Evolutionary conservation across 2,797 vertebrate genomes (phyloP), one percentile per base, ranked within the genome.

Genomic region (Sebastes iracundus): DNA sequence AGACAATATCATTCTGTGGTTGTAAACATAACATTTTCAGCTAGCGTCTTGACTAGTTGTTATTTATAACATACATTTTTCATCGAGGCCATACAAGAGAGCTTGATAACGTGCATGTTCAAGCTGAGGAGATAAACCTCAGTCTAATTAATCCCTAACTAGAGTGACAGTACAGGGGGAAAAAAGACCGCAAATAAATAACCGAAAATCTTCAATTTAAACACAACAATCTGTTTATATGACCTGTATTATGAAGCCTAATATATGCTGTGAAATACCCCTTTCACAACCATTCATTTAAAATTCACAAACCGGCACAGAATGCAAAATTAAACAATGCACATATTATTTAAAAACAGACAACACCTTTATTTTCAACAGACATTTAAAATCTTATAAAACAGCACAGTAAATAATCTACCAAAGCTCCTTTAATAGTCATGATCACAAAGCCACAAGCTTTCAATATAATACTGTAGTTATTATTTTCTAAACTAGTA

Each of bases 331-430:
- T 7, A 81, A 77, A 58, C 1, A 5, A 60, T 1, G 2, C 53
- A 65, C 7, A 89, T 33, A 56, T 38, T 22, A 33, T 80, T 76
- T 87, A 88, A 90, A 94, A 94, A 92, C 90, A 83, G 76, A 84
- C 60, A 74, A 88, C 85, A 93, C 72, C 77, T 95, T 95, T 93
- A 94, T 95, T 94, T 93, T 81, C n/a, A 90, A 87, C 77, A 69
- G 25, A 91, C 85, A 83, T 87, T 90, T 91, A 61, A 90, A 91
- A 87, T 85, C 67, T 89, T 93, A 93, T 90, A 94, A 94, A 95
- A 94, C 81, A 87, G 62, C 83, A 93, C 88, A 90, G 88, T 91
- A 89, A 90, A 90, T 84, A 88, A 76, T 80, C 90, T 90, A 92
- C 72, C 81, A 89, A 91, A 84, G 87, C 79, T 87, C 81, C 63